These are phyloP conservation scores for Lasiommata megera DNA, from an alignment of 2,888 invertebrate genomes.

Conservation along the genomic window DNA sequence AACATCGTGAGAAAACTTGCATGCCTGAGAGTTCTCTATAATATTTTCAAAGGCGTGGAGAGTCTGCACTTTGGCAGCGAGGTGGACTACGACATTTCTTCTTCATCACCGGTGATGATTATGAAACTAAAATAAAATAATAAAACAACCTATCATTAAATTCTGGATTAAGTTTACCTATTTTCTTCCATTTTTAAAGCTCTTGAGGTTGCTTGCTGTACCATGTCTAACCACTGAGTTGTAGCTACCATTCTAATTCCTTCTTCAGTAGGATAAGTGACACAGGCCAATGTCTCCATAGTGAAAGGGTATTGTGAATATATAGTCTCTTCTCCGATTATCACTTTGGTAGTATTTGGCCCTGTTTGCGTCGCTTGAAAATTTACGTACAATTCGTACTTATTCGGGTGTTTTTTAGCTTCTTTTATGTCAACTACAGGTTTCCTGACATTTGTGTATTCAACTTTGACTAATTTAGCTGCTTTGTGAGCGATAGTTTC, in stretches of 20 bases:
- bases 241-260: constrained; percentile 83
- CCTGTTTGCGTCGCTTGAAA: constrained; percentile 48
- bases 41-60: too few relatives aligned
- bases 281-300: constrained; percentile 86
- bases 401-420: constrained; percentile 42
- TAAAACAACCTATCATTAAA: too few relatives aligned
- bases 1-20: too few relatives aligned
- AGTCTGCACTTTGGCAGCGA: too few relatives aligned
- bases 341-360: constrained; percentile 55
- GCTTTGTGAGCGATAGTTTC: constrained; percentile 75
- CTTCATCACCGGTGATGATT: too few relatives aligned
- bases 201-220: constrained; percentile 12
- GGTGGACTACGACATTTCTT: too few relatives aligned
- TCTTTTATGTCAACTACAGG: constrained; percentile 46
- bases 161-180: constrained; percentile 19
- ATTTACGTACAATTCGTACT: constrained; percentile 32
- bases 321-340: constrained; percentile 73
- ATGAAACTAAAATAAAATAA: too few relatives aligned
- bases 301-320: constrained; percentile 86
- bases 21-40: too few relatives aligned
- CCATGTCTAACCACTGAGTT: constrained; percentile 81
- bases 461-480: constrained; percentile 74
- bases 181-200: constrained; percentile 12
- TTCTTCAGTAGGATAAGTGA: constrained; percentile 84
- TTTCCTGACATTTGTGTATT: constrained; percentile 61